These are phyloP conservation scores for Ceyx margarethae DNA, from an alignment of 2,113 vertebrate species.

Conservation along the genomic window DNA sequence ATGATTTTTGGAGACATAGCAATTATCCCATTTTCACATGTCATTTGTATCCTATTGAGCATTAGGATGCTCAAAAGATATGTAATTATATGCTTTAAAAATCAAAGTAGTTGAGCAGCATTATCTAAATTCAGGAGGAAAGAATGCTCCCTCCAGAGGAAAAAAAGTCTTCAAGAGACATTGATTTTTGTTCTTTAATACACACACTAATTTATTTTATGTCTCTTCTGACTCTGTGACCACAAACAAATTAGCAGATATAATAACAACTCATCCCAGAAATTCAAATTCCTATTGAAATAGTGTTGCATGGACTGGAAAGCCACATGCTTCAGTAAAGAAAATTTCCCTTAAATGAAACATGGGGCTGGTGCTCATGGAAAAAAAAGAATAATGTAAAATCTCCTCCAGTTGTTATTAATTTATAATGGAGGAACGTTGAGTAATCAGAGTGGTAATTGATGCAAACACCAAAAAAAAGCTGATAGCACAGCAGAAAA, in stretches of 20 bases:
- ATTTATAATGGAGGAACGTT: background rate
- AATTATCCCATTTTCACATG: background rate
- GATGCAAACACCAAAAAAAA: background rate
- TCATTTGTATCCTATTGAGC: background rate
- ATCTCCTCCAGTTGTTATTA: background rate
- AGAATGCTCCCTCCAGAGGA: background rate
- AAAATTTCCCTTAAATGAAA: background rate
- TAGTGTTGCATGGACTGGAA: background rate
- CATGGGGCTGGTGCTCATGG: background rate
- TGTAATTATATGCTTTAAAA: background rate
- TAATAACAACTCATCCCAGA: background rate
- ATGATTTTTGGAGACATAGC: background rate
- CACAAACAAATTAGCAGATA: background rate
- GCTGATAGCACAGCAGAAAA: background rate
- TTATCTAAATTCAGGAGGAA: background rate
- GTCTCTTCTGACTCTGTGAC: background rate
- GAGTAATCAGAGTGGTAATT: background rate
- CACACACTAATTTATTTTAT: background rate
- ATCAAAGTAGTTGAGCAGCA: background rate
- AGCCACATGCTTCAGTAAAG: background rate
- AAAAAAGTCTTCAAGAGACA: background rate
- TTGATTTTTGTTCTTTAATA: background rate
- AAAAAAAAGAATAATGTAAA: background rate
- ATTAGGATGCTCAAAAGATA: background rate
- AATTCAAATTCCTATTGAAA: background rate